Base-by-base conservation (phyloP, 2,888 invertebrate genomes). In the Rhagonycha fulva region DNA sequence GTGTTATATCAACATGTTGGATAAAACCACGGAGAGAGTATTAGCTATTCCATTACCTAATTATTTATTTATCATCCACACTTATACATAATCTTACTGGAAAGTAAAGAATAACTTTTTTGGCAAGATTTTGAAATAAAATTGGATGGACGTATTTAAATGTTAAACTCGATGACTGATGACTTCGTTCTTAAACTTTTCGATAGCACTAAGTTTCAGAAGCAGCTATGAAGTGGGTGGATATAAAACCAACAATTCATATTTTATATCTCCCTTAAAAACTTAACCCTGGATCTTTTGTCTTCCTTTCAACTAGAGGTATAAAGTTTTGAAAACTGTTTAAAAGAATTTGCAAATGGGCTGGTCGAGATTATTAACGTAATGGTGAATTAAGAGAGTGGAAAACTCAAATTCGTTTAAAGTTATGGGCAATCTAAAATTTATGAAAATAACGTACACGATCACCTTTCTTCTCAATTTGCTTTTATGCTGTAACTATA, bases 281-380 rank as follows among this genome's bases (percentile, higher is more conserved):
- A 76, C 78, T 78, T 78, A 76, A 74, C 71, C 75, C 23, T 67
- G 47, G 70, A 63, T 70, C 78, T 74, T 77, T 81, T 81, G 81
- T 81, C 80, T 81, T 81, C 75, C 77, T 77, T 80, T 80, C 75
- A 80, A 71, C 67, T 76, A 67, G 76, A 79, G 74, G 78, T 80
- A 80, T 82, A 82, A 82, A 82, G 81, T 82, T 82, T 82, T 79
- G 80, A 81, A 81, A 81, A 81, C 81, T 78, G 79, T 81, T 81
- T 81, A 79, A 80, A 81, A 80, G 79, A 80, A 80, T 77, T 47
- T 69, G 26, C 67, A 62, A 75, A 72, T 74, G 70, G 74, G 72
- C 67, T 72, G 69, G 71, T 30, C 68, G 63, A 70, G 62, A 61
- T 72, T 66, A 66, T 66, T 66, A 62, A 68, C 62, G 71, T 71